Conservation (phyloP, 2,113 vertebrate species). For the Onychorhynchus coronatus region DNA sequence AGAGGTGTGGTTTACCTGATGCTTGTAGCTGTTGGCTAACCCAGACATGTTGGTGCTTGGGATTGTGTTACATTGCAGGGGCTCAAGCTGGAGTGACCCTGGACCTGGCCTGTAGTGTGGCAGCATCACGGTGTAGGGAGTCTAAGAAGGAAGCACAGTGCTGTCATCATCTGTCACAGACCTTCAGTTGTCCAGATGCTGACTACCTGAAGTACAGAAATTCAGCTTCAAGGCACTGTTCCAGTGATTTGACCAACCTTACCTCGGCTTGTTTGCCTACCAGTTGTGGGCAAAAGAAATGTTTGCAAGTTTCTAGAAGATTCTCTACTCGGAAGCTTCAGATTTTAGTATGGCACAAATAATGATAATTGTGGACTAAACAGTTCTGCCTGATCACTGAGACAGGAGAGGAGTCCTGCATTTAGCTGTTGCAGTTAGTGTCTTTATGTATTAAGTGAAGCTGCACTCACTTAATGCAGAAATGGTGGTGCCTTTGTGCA, state of each 20-base stretch:
- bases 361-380: neutral
- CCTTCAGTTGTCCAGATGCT: neutral
- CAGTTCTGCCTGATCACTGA: neutral
- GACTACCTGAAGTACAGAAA: neutral
- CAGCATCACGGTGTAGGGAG: neutral
- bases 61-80: neutral
- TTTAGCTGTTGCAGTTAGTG: neutral
- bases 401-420: neutral
- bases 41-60: accelerated
- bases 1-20: neutral
- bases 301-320: neutral
- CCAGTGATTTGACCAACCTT: neutral
- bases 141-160: accelerated
- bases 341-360: neutral
- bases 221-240: neutral
- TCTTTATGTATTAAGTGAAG: neutral
- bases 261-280: neutral
- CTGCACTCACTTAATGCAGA: neutral
- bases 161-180: accelerated
- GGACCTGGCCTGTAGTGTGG: neutral
- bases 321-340: neutral
- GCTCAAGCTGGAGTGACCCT: neutral
- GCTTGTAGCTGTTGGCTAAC: neutral
- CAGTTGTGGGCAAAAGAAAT: neutral
- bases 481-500: neutral